phyloP scores from a whole-genome alignment of 1,140 invertebrate species.

The Mamestra configurata region DNA sequence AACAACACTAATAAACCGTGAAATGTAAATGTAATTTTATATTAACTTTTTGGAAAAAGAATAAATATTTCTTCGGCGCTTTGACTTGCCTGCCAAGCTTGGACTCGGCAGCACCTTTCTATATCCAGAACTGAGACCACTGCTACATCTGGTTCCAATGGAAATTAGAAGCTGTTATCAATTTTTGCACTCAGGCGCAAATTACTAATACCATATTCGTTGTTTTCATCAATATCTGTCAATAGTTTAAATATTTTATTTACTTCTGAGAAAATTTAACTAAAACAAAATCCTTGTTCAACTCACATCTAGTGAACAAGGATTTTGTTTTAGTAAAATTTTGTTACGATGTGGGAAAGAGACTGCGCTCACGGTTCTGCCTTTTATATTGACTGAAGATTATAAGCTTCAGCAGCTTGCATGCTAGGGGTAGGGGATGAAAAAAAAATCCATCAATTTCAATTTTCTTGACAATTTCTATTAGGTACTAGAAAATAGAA shows the following conservation, averaged over 20 bases:
- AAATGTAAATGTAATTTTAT: background rate
- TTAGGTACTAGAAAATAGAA: no score
- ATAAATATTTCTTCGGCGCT: background rate
- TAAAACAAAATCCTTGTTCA: conserved; percentile 18
- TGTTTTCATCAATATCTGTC: conserved; percentile 20
- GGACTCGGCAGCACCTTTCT: background rate
- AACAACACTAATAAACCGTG: background rate
- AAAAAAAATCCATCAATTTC: no score
- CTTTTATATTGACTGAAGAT: no score
- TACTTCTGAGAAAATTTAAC: conserved; percentile 20
- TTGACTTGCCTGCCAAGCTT: background rate
- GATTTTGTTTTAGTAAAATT: no score
- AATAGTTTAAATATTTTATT: conserved; percentile 18
- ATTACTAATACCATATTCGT: conserved; percentile 19
- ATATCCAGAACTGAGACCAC: conserved; percentile 8
- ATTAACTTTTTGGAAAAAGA: background rate
- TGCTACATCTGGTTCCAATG: conserved; percentile 21
- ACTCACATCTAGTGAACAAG: no score
- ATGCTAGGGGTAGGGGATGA: no score
- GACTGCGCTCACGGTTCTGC: no score
- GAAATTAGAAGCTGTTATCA: conserved; percentile 31
- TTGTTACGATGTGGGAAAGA: no score
- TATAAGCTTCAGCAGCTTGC: no score
- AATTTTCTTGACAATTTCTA: no score
- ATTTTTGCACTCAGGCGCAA: conserved; percentile 12